Conservation (phyloP, 2,888 invertebrate species). For the Zonitis immaculata region DNA sequence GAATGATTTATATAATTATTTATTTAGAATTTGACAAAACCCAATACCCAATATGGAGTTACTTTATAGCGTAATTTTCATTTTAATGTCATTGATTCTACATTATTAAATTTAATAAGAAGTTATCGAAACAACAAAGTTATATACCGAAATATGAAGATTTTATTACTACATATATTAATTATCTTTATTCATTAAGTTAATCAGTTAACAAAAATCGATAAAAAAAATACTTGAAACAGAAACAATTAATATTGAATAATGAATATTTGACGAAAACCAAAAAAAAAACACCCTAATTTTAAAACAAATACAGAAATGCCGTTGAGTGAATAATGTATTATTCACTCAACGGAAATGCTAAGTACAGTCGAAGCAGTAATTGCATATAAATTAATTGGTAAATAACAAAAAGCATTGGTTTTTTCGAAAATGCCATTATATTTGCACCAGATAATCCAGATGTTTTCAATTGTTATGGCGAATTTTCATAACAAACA, state of each 20-base stretch:
- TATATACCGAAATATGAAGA: constrained; percentile 44
- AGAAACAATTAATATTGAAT: constrained; percentile 22
- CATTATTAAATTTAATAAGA: constrained; percentile 40
- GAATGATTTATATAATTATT: background rate
- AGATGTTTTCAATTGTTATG: constrained; percentile 87
- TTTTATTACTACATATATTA: constrained; percentile 40
- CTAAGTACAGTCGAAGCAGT: constrained; percentile 82
- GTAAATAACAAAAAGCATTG: constrained; percentile 83
- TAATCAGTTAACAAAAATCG: constrained; percentile 27
- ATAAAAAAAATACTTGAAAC: constrained; percentile 33
- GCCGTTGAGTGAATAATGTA: too few species aligned
- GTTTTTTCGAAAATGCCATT: constrained; percentile 85
- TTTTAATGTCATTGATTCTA: constrained; percentile 41
- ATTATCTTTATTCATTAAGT: constrained; percentile 28
- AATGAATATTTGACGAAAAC: constrained; percentile 20
- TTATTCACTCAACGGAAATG: too few species aligned
- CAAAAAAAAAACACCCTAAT: constrained; percentile 9
- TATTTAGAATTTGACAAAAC: constrained; percentile 15
- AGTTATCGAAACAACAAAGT: constrained; percentile 31
- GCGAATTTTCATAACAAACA: constrained; percentile 85
- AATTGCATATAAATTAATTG: constrained; percentile 73
- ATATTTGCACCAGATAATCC: constrained; percentile 89
- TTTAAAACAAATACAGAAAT: constrained; percentile 62
- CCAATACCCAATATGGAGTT: constrained; percentile 19
- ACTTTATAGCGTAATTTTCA: constrained; percentile 27